A percentile compares a stretch with the other conserved stretches of the same genome.
These are phyloP conservation scores for Dendrocopos noguchii DNA, from an alignment of 2,113 vertebrate species.

Conservation along the genomic window DNA sequence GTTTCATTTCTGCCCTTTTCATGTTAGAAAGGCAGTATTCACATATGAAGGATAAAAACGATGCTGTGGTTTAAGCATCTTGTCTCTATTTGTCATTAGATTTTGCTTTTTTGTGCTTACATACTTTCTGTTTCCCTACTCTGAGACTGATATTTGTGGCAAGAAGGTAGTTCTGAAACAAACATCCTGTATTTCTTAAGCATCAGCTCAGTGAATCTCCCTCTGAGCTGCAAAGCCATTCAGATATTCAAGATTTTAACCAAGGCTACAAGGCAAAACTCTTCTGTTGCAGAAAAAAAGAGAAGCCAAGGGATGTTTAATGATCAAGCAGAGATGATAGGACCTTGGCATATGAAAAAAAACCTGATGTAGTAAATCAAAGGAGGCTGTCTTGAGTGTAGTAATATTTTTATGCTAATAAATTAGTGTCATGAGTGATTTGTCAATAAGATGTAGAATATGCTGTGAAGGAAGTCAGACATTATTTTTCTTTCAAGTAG, in stretches of 20 bases:
- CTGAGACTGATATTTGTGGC: background rate
- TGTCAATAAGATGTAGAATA: conserved; percentile 60
- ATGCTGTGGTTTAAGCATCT: background rate
- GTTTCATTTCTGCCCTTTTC: background rate
- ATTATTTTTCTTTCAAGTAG: conserved; percentile 47
- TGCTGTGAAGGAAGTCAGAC: conserved; percentile 51
- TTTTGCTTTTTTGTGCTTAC: background rate
- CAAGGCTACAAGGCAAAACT: background rate
- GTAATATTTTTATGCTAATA: conserved; percentile 63
- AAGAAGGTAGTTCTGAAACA: conserved; percentile 9
- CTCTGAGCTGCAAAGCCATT: background rate
- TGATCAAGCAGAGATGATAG: conserved; percentile 54
- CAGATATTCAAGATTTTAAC: background rate
- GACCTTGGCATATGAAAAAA: conserved; percentile 50
- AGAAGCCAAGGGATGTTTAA: background rate
- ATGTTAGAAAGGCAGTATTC: background rate
- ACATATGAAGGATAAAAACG: background rate
- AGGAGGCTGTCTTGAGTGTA: conserved; percentile 38
- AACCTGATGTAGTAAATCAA: conserved; percentile 51
- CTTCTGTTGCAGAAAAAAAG: background rate
- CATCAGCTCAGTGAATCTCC: background rate
- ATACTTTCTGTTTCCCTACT: fast-evolving
- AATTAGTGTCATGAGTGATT: conserved; percentile 67
- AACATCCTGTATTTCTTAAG: background rate
- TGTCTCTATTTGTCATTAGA: background rate